Conservation (phyloP, 2,888 invertebrate species). For the Latrodectus elegans region DNA sequence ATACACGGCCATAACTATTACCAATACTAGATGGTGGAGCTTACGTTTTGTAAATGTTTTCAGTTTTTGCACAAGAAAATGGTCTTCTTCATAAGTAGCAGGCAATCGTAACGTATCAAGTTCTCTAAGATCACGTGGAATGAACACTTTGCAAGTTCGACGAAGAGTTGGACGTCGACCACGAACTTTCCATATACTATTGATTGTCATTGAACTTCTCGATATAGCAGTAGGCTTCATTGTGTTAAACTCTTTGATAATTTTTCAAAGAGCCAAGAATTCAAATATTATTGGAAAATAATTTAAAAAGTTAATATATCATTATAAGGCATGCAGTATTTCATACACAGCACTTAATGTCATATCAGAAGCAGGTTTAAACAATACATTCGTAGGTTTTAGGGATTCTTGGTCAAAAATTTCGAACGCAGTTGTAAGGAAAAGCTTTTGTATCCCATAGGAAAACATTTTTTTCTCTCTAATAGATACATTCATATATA, state of each 20-base stretch:
- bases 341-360: constrained; percentile 46
- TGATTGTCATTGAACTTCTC: constrained; percentile 61
- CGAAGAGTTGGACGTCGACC: constrained; percentile 61
- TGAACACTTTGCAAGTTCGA: constrained; percentile 63
- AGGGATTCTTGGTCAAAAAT: background rate
- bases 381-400: constrained; percentile 7
- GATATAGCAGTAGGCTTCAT: constrained; percentile 55
- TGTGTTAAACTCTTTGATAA: background rate
- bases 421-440: too few species aligned
- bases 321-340: constrained; percentile 27
- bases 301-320: background rate
- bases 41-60: constrained; percentile 59
- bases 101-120: constrained; percentile 56
- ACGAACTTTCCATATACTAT: constrained; percentile 59
- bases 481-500: too few species aligned
- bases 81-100: constrained; percentile 63
- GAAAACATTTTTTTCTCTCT: too few species aligned
- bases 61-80: constrained; percentile 50
- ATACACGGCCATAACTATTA: constrained; percentile 45
- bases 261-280: background rate
- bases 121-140: constrained; percentile 56
- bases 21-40: constrained; percentile 55
- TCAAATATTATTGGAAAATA: background rate
- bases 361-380: constrained; percentile 33
- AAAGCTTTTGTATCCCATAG: too few species aligned